Conservation (phyloP, 2,888 invertebrate genomes). For the Erebia epiphron region DNA sequence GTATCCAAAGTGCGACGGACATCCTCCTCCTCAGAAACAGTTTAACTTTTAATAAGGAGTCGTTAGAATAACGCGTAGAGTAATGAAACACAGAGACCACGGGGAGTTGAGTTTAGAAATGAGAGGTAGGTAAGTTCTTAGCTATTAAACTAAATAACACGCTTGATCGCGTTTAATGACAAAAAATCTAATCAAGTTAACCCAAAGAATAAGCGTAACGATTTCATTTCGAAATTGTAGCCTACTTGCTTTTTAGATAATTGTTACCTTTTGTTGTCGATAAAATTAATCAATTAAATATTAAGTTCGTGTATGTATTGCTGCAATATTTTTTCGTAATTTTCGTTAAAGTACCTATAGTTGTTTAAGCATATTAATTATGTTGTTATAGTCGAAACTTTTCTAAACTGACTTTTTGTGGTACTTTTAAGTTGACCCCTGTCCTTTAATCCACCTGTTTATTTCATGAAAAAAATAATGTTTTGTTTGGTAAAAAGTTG, state of each 20-base stretch:
- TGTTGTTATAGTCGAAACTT: too few relatives aligned
- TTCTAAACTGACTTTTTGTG: too few relatives aligned
- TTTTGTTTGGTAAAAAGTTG: neutral
- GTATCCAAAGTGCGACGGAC: conserved; percentile 67
- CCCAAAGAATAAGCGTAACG: conserved; percentile 8
- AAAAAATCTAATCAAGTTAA: conserved; percentile 17
- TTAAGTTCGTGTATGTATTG: too few relatives aligned
- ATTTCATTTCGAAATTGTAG: neutral
- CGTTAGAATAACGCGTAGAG: conserved; percentile 62
- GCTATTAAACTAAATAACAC: conserved; percentile 5
- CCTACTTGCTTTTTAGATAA: neutral
- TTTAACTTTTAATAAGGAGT: conserved; percentile 72
- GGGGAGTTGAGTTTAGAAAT: neutral
- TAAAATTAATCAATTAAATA: neutral
- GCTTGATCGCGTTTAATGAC: neutral
- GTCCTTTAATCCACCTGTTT: neutral
- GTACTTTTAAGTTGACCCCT: too few relatives aligned
- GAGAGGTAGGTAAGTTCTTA: too few relatives aligned
- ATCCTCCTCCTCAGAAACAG: conserved; percentile 56
- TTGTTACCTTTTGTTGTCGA: conserved; percentile 1
- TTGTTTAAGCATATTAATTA: too few relatives aligned
- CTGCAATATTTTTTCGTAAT: too few relatives aligned
- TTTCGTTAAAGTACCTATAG: too few relatives aligned
- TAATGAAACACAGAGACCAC: conserved; percentile 41
- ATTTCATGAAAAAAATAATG: neutral